Percentiles rank a stretch among this genome's conserved stretches.
Conservation (phyloP, 2,888 invertebrate genomes). For the Drosophila peninsularis region DNA sequence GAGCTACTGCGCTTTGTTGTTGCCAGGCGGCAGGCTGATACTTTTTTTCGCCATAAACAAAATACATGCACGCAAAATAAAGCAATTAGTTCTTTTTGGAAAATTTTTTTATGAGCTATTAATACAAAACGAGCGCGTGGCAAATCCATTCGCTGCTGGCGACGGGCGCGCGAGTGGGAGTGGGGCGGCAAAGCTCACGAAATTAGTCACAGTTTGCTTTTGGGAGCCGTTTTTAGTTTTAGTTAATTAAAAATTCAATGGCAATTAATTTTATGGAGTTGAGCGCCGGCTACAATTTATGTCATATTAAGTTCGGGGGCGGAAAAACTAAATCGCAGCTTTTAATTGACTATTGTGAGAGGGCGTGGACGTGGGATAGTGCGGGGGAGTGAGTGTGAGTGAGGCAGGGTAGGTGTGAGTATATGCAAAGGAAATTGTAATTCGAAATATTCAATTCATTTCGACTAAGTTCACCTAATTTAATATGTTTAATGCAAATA, state of each 20-base stretch:
- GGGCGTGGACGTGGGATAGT: background rate
- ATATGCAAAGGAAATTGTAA: background rate
- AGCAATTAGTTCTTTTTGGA: slow-evolving; percentile 58
- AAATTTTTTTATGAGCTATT: slow-evolving; percentile 73
- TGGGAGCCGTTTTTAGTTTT: slow-evolving; percentile 53
- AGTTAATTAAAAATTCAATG: slow-evolving; percentile 72
- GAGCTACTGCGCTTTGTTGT: slow-evolving; percentile 18
- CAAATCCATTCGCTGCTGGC: slow-evolving; percentile 24
- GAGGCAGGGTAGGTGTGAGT: background rate
- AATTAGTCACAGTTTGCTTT: slow-evolving; percentile 48
- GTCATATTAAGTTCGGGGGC: slow-evolving; percentile 27
- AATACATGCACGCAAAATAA: slow-evolving; percentile 49
- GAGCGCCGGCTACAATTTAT: slow-evolving; percentile 53
- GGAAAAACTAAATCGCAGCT: slow-evolving; percentile 37
- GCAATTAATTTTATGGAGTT: slow-evolving; percentile 57
- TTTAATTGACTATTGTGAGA: slow-evolving; percentile 14
- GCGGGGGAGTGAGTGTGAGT: background rate
- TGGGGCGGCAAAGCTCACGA: slow-evolving; percentile 7
- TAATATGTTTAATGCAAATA: background rate
- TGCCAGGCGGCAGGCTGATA: slow-evolving; percentile 34
- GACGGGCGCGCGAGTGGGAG: background rate
- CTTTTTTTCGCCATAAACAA: slow-evolving; percentile 36
- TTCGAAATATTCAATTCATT: background rate
- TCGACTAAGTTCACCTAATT: background rate
- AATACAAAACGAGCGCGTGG: slow-evolving; percentile 67